Evolutionary conservation across 2,113 vertebrate genomes (phyloP).

Genomic region (Albula goreensis): DNA sequence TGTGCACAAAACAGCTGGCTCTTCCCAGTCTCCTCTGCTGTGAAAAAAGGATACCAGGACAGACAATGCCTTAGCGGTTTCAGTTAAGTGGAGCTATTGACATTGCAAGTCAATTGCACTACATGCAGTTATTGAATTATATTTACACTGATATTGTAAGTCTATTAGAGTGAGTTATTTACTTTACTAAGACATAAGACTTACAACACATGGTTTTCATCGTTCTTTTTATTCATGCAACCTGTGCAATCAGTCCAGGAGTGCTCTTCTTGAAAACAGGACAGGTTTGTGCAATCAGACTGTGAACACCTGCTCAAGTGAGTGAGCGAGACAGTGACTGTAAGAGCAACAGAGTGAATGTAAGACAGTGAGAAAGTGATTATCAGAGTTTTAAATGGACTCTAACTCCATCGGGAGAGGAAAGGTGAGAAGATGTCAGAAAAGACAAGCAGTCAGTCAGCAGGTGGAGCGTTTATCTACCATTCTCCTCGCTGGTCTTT

Average conservation of each 20-base stretch:
- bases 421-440: background rate
- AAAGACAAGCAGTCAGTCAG: background rate
- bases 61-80: background rate
- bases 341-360: background rate
- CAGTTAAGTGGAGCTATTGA: background rate
- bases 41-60: background rate
- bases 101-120: background rate
- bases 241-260: too few species aligned
- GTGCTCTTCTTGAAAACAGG: too few species aligned
- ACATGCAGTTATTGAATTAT: background rate
- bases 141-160: background rate
- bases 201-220: too few species aligned
- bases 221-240: too few species aligned
- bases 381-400: background rate
- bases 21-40: background rate
- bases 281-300: too few species aligned
- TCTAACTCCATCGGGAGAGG: background rate
- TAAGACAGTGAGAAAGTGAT: background rate
- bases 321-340: background rate
- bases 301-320: background rate
- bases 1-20: background rate
- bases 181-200: too few species aligned
- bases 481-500: constrained; percentile 92
- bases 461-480: constrained; percentile 60
- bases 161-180: background rate